Evolutionary conservation across 2,113 vertebrate species (phyloP), one percentile per base, ranked within the genome.

Genomic region (Carettochelys insculpta): DNA sequence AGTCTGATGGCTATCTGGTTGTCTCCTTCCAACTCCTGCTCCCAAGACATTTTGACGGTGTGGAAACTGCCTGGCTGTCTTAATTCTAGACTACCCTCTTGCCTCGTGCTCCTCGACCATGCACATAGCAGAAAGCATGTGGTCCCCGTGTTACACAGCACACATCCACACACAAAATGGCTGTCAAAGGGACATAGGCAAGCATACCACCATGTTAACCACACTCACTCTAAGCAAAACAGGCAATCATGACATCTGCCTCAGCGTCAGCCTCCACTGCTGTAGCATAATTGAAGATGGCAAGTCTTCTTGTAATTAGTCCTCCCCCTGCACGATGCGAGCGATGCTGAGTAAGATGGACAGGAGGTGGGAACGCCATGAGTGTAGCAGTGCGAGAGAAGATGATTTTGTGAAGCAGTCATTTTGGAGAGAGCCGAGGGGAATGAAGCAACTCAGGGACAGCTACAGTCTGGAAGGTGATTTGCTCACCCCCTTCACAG

Each of bases 241-340:
- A 52, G 31, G 48, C 56, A 80, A 4, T 52, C 17, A 34, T 10
- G 4, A 91, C 52, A 83, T 81, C 80, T 52, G 22, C 17, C 48
- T 14, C 80, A 73, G 43, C 19, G 25, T 82, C 53, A 25, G 54
- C 83, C 58, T 38, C 27, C n/a, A 17, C 45, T 77, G 41, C 65
- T 10, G 22, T 34, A 54, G 76, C 10, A 29, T 29, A 76, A n/a
- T 47, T 4, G 0, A 1, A 38, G 58, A 43, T 29, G 81, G 41
- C 1, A 87, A 53, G 20, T 53, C 73, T 24, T 4, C 16, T 14
- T 2, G 1, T 25, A 29, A 2, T 73, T 13, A 0, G 38, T 25
- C 13, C 48, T 80, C 52, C 47, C n/a, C n/a, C n/a, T n/a, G n/a
- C 80, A 38, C n/a, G 4, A 51, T 3, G 56, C 61, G 0, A 0